Base-by-base conservation (phyloP, 2,888 invertebrate genomes). In the Xestia sexstrigata region DNA sequence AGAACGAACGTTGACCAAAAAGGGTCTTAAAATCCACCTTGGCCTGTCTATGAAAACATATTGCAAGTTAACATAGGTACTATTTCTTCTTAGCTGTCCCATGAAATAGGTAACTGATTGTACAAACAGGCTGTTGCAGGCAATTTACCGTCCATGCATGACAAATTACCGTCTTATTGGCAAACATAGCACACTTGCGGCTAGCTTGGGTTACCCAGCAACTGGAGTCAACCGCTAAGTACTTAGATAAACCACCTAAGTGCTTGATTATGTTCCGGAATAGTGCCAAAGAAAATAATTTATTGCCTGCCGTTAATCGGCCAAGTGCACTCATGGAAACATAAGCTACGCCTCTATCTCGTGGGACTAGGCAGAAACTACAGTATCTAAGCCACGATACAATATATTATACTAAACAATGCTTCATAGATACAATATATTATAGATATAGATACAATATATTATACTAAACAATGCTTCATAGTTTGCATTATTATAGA, bases 81-180 rank as follows among this genome's bases (percentile, higher is more conserved):
- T 77, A 77, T 23, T 65, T 66, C 30, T 45, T 17, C 35, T 55
- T 15, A 49, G 30, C 42, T 30, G n/a, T 2, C 9, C 49, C 55
- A 63, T 58, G 55, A 70, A 49, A 49, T 47, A 55, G 23, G 39
- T 23, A 60, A 52, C n/a, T 60, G 26, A 67, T 80, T 42, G 42
- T 17, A 62, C 15, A 66, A 5, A 26, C 70, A 62, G 62, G 73
- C 81, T 79, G 79, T 60, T 62, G 70, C 55, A 79, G 62, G n/a
- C 68, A 30, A 79, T 74, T 68, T 39, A 68, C 13, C 39, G 49
- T 63, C 66, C 17, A 70, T 70, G 4, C 39, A 67, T 79, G 62
- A 78, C 45, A 47, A 68, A 68, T 63, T 39, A 23, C 35, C 47
- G 30, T 74, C 73, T 68, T 82, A 74, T 79, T 83, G 84, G 79